Evolutionary conservation across 2,113 vertebrate species (phyloP).

Genomic region (Spheniscus mendiculus): DNA sequence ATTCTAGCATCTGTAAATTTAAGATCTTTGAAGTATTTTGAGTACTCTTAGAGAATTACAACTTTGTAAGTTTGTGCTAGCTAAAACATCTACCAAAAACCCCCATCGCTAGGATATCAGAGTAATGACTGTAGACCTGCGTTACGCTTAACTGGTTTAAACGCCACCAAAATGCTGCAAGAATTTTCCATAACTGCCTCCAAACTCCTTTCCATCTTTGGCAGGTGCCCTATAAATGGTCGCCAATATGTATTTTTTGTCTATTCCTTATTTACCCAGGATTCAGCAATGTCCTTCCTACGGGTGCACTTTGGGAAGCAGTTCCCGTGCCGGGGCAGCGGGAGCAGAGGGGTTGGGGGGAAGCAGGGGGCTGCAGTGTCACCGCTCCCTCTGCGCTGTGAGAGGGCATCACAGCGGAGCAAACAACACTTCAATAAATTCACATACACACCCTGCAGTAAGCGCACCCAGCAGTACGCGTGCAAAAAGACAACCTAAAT

Average conservation of each 20-base stretch:
- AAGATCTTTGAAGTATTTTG: not conserved
- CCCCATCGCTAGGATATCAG: not conserved
- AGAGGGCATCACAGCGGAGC: too few species aligned
- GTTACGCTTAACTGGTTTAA: not conserved
- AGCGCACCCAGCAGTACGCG: not conserved
- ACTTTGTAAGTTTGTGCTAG: not conserved
- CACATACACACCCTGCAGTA: not conserved
- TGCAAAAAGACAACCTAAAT: not conserved
- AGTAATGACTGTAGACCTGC: not conserved
- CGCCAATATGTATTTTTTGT: not conserved
- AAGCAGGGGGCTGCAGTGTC: not conserved
- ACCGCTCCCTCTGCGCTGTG: not conserved
- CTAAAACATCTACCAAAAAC: not conserved
- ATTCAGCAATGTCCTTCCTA: not conserved
- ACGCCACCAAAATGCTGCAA: not conserved
- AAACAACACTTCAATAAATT: not conserved
- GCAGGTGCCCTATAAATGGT: not conserved
- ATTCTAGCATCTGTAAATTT: not conserved
- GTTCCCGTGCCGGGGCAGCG: rapidly evolving
- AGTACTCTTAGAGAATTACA: not conserved
- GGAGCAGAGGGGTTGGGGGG: not conserved
- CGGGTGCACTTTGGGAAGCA: not conserved
- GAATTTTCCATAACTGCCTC: not conserved
- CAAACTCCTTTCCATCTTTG: not conserved
- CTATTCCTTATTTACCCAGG: not conserved